Conservation (phyloP, 2,797 vertebrate genomes). For the Rhinatrema bivittatum region DNA sequence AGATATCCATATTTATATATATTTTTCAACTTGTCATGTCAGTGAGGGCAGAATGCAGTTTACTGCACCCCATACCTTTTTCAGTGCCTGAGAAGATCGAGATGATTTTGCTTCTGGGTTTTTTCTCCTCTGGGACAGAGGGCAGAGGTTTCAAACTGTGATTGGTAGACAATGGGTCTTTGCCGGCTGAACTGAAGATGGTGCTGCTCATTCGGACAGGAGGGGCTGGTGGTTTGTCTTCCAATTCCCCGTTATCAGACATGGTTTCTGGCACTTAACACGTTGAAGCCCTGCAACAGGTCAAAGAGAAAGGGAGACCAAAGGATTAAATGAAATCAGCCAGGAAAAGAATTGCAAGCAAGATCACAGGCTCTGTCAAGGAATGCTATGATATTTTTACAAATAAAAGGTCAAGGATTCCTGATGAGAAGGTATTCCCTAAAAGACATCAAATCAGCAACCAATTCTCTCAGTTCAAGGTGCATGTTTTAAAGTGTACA, state of each 20-base stretch:
- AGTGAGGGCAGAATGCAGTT: too few relatives aligned
- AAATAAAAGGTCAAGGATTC: too few relatives aligned
- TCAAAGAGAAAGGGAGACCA: not conserved
- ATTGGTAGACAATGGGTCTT: slow-evolving; percentile 79
- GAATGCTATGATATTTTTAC: too few relatives aligned
- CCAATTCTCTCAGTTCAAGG: too few relatives aligned
- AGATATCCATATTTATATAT: too few relatives aligned
- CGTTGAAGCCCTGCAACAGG: slow-evolving; percentile 36
- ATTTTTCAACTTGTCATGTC: too few relatives aligned
- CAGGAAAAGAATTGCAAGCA: too few relatives aligned
- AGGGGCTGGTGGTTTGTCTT: slow-evolving; percentile 94
- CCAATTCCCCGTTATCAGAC: slow-evolving; percentile 91
- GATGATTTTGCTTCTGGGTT: slow-evolving; percentile 90
- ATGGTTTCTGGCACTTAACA: slow-evolving; percentile 59
- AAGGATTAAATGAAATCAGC: too few relatives aligned
- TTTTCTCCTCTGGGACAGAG: slow-evolving; percentile 90
- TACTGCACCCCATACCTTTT: slow-evolving; percentile 75
- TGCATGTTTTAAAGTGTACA: too few relatives aligned
- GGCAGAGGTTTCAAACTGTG: slow-evolving; percentile 92
- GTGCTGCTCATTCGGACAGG: slow-evolving; percentile 89
- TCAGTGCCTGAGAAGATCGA: slow-evolving; percentile 88
- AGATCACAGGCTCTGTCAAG: too few relatives aligned
- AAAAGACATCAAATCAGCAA: too few relatives aligned
- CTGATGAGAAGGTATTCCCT: too few relatives aligned
- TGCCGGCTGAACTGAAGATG: slow-evolving; percentile 73